Conservation (phyloP, 1,140 invertebrate species). For the Parapsyche elsis region DNA sequence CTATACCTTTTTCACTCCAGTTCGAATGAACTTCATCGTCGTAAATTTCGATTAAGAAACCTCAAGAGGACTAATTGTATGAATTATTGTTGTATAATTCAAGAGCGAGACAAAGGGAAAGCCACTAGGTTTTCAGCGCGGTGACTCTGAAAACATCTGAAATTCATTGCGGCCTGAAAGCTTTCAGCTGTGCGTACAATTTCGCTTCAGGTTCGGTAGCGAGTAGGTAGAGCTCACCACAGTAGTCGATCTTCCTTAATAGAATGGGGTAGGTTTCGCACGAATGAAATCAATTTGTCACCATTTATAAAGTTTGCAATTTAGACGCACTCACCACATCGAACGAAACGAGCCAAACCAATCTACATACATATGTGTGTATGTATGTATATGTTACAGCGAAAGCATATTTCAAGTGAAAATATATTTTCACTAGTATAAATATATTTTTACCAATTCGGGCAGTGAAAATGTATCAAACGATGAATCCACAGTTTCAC, state of each 20-base stretch:
- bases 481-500: too few species aligned
- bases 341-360: not conserved
- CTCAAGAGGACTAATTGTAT: constrained; percentile 38
- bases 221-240: too few species aligned
- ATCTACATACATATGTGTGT: too few species aligned
- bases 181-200: not conserved
- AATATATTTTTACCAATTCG: too few species aligned
- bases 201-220: not conserved
- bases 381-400: too few species aligned
- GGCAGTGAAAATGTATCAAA: too few species aligned
- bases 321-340: not conserved
- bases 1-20: too few species aligned
- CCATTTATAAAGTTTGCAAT: constrained; percentile 23
- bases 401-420: too few species aligned
- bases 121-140: too few species aligned
- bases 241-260: not conserved
- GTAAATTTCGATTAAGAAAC: constrained; percentile 39
- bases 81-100: constrained; percentile 46
- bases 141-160: not conserved
- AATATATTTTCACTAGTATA: too few species aligned
- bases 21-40: constrained; percentile 18
- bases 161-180: constrained; percentile 27
- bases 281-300: constrained; percentile 18
- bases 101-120: not conserved
- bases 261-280: not conserved